Evolutionary conservation across 2,888 invertebrate genomes (phyloP).

Genomic region (Synanthedon vespiformis): DNA sequence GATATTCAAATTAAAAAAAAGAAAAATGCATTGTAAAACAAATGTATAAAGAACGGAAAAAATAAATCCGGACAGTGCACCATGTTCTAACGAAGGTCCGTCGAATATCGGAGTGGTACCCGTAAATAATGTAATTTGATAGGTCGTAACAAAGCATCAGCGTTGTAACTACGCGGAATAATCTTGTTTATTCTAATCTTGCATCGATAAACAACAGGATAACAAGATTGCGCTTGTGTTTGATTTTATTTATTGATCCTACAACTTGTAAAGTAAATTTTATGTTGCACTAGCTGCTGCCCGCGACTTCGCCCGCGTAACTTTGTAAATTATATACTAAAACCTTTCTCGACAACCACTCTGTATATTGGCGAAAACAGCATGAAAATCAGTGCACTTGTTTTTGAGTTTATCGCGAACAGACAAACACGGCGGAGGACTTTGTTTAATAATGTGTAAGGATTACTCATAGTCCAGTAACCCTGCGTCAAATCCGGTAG

Average conservation of each 20-base stretch:
- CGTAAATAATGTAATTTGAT: slow-evolving; percentile 23
- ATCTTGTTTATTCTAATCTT: slow-evolving; percentile 12
- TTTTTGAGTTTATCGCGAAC: too few relatives aligned
- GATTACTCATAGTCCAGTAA: too few relatives aligned
- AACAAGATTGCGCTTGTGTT: background rate
- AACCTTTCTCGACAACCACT: too few relatives aligned
- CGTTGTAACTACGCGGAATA: slow-evolving; percentile 12
- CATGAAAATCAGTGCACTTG: too few relatives aligned
- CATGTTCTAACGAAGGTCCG: background rate
- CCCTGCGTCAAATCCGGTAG: too few relatives aligned
- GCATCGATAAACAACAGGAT: slow-evolving; percentile 9
- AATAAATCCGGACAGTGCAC: background rate
- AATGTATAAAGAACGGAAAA: background rate
- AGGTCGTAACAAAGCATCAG: slow-evolving; percentile 19
- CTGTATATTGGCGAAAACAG: too few relatives aligned
- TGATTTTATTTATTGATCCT: background rate
- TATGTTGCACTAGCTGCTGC: too few relatives aligned
- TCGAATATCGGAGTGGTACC: background rate
- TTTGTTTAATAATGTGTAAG: too few relatives aligned
- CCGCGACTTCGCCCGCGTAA: too few relatives aligned
- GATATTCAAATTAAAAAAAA: too few relatives aligned
- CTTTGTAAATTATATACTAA: too few relatives aligned
- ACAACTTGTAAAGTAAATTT: background rate
- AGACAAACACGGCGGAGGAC: too few relatives aligned
- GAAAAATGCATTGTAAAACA: background rate